Evolutionary conservation across 1,140 invertebrate species (phyloP).

Genomic region (Bombus fervidus): DNA sequence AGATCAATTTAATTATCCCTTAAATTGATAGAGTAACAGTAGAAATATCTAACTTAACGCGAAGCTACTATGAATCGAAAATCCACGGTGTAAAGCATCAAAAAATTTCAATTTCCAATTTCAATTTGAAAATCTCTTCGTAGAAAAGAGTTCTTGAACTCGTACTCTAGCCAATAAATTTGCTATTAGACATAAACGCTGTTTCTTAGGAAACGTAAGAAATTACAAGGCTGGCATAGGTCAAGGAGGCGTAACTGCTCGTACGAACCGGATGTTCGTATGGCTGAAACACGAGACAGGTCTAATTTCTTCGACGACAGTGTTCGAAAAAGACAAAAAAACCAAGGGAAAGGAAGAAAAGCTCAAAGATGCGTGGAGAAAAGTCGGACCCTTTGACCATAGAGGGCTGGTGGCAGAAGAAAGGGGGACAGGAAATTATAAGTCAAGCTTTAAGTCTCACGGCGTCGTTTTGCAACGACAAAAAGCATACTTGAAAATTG

Average conservation of each 20-base stretch:
- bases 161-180: not conserved
- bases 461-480: constrained; percentile 44
- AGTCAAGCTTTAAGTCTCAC: constrained; percentile 48
- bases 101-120: too few relatives aligned
- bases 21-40: not conserved
- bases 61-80: too few relatives aligned
- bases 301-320: constrained; percentile 71
- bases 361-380: constrained; percentile 23
- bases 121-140: not conserved
- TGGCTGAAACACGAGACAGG: constrained; percentile 66
- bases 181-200: not conserved
- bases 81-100: too few relatives aligned
- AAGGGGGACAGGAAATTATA: constrained; percentile 50
- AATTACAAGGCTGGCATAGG: constrained; percentile 20
- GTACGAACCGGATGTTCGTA: constrained; percentile 63
- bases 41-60: not conserved
- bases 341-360: constrained; percentile 32
- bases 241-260: constrained; percentile 54
- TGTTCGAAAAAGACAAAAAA: constrained; percentile 56
- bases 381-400: constrained; percentile 38
- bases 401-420: not conserved
- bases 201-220: not conserved
- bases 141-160: not conserved
- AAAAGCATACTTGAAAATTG: constrained; percentile 29
- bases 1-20: too few relatives aligned